Evolutionary conservation across 2,113 vertebrate genomes (phyloP), one percentile per base, ranked within the genome.

Genomic region (Furnarius figulus): DNA sequence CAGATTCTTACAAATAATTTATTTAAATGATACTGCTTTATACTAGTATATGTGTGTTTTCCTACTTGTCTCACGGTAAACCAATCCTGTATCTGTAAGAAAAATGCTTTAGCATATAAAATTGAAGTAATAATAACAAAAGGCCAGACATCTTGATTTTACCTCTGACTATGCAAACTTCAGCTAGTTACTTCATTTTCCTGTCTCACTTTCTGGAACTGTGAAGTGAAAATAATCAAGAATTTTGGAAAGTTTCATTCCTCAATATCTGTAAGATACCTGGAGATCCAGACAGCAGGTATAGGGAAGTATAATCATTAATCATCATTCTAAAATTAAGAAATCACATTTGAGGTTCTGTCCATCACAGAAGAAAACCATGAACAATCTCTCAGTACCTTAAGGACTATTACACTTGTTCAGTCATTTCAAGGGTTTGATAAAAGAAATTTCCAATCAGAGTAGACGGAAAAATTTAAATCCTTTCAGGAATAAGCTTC

Each of bases 311-410:
- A 13, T 56, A 68, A 93, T 71, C 28, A 49, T 49, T 68, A 77
- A 94, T 47, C 62, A 91, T 65, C 44, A 85, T 61, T 85, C 59
- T 94, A 90, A 95, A 95, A 89, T 76, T 40, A 95, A 84, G 73
- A 87, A 77, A 92, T 86, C 72, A 73, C 10, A 80, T 85, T 75
- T 74, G 71, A 95, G 55, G 56, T 82, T 85, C 83, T 93, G 61
- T 89, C 81, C 50, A 23, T 78, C 31, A 85, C 35, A 73, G 65
- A 92, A 89, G 40, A 28, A 56, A 91, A 42, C 39, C 74, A 70
- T 17, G 14, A 90, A 56, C 80, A 73, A 39, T 79, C 81, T 77
- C 19, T 58, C 14, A 14, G 1, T 2, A 6, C 68, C 76, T 90
- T 78, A 87, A 71, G 53, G 83, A 81, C 44, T 71, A 67, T 71